phyloP scores from a whole-genome alignment of 2,888 invertebrate species.

The Coleophora flavipennella region DNA sequence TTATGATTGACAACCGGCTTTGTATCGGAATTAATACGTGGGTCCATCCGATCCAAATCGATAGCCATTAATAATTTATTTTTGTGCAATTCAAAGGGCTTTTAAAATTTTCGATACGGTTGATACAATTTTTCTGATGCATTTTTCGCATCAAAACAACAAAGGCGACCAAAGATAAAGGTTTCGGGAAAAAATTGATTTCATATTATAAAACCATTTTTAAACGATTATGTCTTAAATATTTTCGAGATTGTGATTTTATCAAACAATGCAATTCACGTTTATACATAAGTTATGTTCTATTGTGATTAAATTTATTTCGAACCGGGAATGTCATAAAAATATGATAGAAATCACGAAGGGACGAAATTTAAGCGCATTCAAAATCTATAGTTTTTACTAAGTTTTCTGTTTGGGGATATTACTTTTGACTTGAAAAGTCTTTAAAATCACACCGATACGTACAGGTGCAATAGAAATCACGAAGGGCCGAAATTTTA shows the following conservation, averaged over 20 bases:
- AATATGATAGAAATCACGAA: too few species aligned
- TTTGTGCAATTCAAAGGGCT: slow-evolving; percentile 34
- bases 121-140: slow-evolving; percentile 35
- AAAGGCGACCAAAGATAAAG: too few species aligned
- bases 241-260: slow-evolving; percentile 15
- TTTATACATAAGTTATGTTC: not conserved
- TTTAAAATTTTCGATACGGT: slow-evolving; percentile 31
- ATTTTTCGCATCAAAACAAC: slow-evolving; percentile 26
- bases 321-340: too few species aligned
- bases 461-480: too few species aligned
- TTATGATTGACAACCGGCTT: slow-evolving; percentile 63
- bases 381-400: too few species aligned
- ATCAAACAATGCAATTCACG: slow-evolving; percentile 6
- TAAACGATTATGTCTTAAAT: slow-evolving; percentile 12
- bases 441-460: too few species aligned
- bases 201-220: not conserved
- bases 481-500: too few species aligned
- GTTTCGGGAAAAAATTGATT: too few species aligned
- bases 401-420: too few species aligned
- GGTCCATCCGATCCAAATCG: slow-evolving; percentile 36
- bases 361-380: too few species aligned
- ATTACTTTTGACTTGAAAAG: too few species aligned
- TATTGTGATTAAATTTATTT: too few species aligned
- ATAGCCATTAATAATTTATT: slow-evolving; percentile 53
- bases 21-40: slow-evolving; percentile 56